Evolutionary conservation across 2,888 invertebrate genomes (phyloP), one percentile per base, ranked within the genome.

Genomic region (Spodoptera picta): DNA sequence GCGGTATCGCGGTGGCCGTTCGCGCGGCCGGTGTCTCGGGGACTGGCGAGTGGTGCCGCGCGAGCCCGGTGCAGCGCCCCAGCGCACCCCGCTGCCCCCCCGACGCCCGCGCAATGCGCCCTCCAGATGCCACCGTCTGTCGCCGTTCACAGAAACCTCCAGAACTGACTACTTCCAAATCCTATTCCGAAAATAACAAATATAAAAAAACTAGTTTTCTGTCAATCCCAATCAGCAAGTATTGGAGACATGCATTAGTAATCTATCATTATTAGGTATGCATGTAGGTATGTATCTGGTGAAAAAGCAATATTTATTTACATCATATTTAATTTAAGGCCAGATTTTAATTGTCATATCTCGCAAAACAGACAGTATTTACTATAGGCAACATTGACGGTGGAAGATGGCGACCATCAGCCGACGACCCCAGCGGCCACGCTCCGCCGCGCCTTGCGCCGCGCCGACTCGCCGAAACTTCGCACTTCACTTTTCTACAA

Each of bases 11-110:
- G 92, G 84, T 92, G 93, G 93, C 93, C 93, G 94, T 90, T 92
- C 94, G 86, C 92, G 85, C 90, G 93, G 94, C 93, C 94, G 93
- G 91, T 92, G 93, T 92, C 92, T 93, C 91, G 92, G 90, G 93
- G 92, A 94, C 94, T 94, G 93, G 90, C 92, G 91, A 88, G 87
- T 87, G 86, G 83, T 73, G 79, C 83, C 73, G 73, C 81, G 84
- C 82, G 79, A 77, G 87, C 86, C 87, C 87, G 86, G 84, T 87
- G 89, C 89, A 87, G 87, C 87, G 88, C 91, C 90, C 89, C 88
- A 84, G 85, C 85, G 85, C 89, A 87, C 91, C 90, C 90, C 91
- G 90, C 77, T 72, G 79, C 84, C 87, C 87, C 86, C 82, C 83
- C 86, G 80, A 83, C 85, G 83, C 88, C 87, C 90, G 87, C 89